Evolutionary conservation across 2,888 invertebrate species (phyloP).

Genomic region (Cordilura impudica): DNA sequence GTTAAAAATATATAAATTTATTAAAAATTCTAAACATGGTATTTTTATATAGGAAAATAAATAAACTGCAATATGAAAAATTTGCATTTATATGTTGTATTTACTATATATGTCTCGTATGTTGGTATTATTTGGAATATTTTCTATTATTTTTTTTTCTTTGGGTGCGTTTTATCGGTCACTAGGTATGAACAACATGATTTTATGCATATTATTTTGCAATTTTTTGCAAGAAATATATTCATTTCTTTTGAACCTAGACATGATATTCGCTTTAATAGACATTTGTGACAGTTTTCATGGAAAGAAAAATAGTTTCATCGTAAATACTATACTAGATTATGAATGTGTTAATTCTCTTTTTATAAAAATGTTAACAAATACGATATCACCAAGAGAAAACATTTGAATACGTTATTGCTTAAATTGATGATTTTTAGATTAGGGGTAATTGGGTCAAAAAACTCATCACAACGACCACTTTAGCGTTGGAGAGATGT

Average conservation of each 20-base stretch:
- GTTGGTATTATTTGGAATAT: constrained; percentile 34
- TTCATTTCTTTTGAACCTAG: constrained; percentile 42
- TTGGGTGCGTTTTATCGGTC: constrained; percentile 70
- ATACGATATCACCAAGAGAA: too few relatives aligned
- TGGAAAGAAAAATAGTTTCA: constrained; percentile 48
- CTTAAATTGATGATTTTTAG: too few relatives aligned
- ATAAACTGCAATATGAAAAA: constrained; percentile 57
- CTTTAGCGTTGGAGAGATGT: too few relatives aligned
- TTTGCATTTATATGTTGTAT: constrained; percentile 61
- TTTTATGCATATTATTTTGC: constrained; percentile 35
- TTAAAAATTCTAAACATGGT: constrained; percentile 60
- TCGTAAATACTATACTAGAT: constrained; percentile 35
- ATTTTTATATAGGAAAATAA: constrained; percentile 4
- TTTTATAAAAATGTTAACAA: not conserved
- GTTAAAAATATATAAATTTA: constrained; percentile 26
- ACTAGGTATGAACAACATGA: constrained; percentile 65
- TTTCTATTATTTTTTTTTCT: constrained; percentile 37
- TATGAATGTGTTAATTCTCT: constrained; percentile 13
- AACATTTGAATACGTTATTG: too few relatives aligned
- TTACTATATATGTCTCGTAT: constrained; percentile 40
- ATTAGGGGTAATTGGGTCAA: too few relatives aligned
- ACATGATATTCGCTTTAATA: constrained; percentile 35
- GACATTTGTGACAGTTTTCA: constrained; percentile 58
- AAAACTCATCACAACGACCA: too few relatives aligned
- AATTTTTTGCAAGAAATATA: not conserved